Base-by-base conservation (phyloP, 2,113 vertebrate genomes). In the Phasianus colchicus region DNA sequence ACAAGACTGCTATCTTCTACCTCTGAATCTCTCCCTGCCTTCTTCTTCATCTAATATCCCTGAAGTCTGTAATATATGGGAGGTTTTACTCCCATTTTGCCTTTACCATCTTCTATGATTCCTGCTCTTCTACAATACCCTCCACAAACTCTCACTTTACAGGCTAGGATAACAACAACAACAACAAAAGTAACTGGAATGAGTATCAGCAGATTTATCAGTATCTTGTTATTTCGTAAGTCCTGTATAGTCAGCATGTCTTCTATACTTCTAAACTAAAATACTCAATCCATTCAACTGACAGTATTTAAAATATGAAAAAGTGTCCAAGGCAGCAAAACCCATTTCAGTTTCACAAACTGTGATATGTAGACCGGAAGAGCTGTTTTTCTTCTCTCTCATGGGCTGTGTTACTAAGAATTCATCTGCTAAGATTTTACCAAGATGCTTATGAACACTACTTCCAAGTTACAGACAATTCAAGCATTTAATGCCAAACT, bases 391-490 rank as follows among this genome's bases (percentile, higher is more conserved):
- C 67, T 66, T 88, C 82, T 67, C 2, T 73, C 34, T 69, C 52
- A 75, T 7, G 77, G 50, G 10, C 57, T 64, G 2, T 47, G 88
- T 69, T 92, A 91, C 50, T 52, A 57, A 38, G 79, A 64, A 72
- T 88, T 87, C 65, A 83, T 91, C 85, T 78, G 32, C 69, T 91
- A 89, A 74, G 47, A 78, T 65, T 87, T 90, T 27, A 90, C 36
- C 58, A 83, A 89, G 70, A 90, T 79, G 47, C 43, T 78, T 86
- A 82, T 42, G 78, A 92, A 83, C 12, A 72, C 29, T 74, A 89
- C 92, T 92, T 91, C 85, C 75, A 88, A 86, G 67, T 87, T 57
- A 88, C 2, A 88, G 15, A 74, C 60, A 95, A 95, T 95, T 71
- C 61, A 95, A 70, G 52, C 40, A 86, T 95, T 92, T 92, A 93